Conservation (phyloP, 2,113 vertebrate species). For the Sebastes schlegelii region DNA sequence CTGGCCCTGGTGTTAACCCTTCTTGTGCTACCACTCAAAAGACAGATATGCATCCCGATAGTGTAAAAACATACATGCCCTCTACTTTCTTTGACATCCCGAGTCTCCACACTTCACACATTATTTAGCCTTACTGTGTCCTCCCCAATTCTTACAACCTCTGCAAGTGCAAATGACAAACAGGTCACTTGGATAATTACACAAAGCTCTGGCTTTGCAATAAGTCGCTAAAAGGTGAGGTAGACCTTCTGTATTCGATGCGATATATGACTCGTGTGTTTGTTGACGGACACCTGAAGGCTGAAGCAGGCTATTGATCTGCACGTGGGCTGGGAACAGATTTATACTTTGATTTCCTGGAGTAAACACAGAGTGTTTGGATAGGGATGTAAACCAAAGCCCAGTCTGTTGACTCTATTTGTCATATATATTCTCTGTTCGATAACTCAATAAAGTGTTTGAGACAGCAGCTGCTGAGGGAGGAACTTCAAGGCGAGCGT, state of each 20-base stretch:
- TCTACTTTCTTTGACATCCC: neutral
- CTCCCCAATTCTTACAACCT: neutral
- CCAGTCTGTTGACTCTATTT: constrained; percentile 79
- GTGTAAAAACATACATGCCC: neutral
- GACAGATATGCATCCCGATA: neutral
- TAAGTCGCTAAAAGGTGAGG: constrained; percentile 16
- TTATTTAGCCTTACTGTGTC: neutral
- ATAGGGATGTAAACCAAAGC: constrained; percentile 79
- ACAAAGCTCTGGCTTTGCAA: constrained; percentile 34
- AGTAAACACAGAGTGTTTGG: constrained; percentile 75
- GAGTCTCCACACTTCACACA: neutral
- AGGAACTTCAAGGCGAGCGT: constrained; percentile 75
- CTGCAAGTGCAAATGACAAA: constrained; percentile 32
- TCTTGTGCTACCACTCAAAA: neutral
- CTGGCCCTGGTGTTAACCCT: constrained; percentile 32
- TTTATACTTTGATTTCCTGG: constrained; percentile 80
- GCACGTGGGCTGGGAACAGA: constrained; percentile 63
- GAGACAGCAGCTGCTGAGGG: constrained; percentile 78
- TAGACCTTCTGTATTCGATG: constrained; percentile 26
- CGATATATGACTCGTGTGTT: constrained; percentile 39
- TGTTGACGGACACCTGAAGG: constrained; percentile 71
- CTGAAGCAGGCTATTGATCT: constrained; percentile 71
- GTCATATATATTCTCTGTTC: constrained; percentile 81
- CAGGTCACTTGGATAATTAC: constrained; percentile 25
- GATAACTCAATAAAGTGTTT: constrained; percentile 82